These are phyloP conservation scores for Lonchura striata DNA, from an alignment of 2,113 vertebrate species.

Conservation along the genomic window DNA sequence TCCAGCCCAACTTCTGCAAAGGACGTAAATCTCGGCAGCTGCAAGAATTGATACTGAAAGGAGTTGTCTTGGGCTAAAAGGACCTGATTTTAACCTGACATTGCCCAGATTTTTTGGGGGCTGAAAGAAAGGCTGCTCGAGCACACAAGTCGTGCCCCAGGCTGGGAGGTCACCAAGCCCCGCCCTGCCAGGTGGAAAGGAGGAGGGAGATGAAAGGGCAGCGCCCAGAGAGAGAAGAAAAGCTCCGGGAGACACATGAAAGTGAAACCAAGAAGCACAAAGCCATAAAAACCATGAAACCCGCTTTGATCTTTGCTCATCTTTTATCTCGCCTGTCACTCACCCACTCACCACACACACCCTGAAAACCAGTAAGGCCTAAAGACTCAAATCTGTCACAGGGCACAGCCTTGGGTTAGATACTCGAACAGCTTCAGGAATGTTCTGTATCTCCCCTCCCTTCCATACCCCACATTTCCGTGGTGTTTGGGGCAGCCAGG, in stretches of 20 bases:
- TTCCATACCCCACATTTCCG: not conserved
- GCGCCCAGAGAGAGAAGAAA: rapidly evolving
- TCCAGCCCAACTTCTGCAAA: not conserved
- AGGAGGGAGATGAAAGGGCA: not conserved
- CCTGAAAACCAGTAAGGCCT: not conserved
- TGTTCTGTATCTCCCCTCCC: too few species aligned
- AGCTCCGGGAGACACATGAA: not conserved
- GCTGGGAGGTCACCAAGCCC: not conserved
- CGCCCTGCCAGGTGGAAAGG: rapidly evolving
- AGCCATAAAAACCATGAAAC: not conserved
- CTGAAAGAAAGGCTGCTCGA: rapidly evolving
- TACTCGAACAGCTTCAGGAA: too few species aligned
- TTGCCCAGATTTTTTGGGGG: too few species aligned
- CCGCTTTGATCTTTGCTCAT: constrained; percentile 3
- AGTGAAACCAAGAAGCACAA: constrained; percentile 15
- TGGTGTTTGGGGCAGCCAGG: not conserved
- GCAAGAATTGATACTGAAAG: not conserved
- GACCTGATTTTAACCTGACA: not conserved
- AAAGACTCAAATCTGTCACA: rapidly evolving
- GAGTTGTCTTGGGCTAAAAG: not conserved
- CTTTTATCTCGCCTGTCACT: not conserved
- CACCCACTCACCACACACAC: rapidly evolving
- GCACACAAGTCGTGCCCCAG: rapidly evolving
- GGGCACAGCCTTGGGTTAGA: not conserved
- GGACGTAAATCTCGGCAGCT: not conserved